phyloP scores from a whole-genome alignment of 2,888 invertebrate genomes.

The Lycaena phlaeas region DNA sequence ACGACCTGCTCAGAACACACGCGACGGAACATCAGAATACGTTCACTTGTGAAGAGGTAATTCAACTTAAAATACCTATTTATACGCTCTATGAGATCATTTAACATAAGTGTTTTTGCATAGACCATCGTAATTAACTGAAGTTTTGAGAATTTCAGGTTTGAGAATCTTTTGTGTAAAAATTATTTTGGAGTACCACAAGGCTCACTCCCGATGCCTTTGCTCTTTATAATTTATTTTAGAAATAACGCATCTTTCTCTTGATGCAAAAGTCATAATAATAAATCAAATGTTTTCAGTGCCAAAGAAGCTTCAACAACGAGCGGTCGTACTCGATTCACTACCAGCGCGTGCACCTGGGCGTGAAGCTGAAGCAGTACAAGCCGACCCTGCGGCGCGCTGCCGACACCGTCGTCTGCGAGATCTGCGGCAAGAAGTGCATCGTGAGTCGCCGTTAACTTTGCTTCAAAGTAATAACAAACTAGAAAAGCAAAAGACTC shows the following conservation, averaged over 20 bases:
- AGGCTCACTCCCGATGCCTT: no score
- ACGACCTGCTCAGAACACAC: conserved; percentile 31
- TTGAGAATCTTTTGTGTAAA: no score
- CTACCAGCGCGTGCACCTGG: conserved; percentile 35
- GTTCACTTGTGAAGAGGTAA: conserved; percentile 37
- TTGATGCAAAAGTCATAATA: no score
- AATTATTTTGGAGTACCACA: no score
- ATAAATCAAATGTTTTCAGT: conserved; percentile 38
- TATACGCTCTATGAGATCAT: no score
- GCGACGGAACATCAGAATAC: conserved; percentile 25
- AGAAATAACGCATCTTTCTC: no score
- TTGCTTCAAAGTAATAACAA: no score
- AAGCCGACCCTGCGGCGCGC: conserved; percentile 13
- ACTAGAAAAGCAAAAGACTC: no score
- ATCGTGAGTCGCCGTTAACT: conserved; percentile 35
- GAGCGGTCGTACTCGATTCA: conserved; percentile 36
- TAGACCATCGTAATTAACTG: no score
- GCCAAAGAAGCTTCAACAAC: conserved; percentile 33
- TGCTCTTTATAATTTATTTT: no score
- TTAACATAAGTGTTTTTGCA: no score
- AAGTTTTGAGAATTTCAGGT: no score
- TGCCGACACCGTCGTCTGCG: conserved; percentile 33
- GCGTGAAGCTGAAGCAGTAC: conserved; percentile 19
- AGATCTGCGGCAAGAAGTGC: conserved; percentile 48
- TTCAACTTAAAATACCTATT: conserved; percentile 11